phyloP scores from a whole-genome alignment of 2,888 invertebrate genomes.

The Galerucella pusilla region DNA sequence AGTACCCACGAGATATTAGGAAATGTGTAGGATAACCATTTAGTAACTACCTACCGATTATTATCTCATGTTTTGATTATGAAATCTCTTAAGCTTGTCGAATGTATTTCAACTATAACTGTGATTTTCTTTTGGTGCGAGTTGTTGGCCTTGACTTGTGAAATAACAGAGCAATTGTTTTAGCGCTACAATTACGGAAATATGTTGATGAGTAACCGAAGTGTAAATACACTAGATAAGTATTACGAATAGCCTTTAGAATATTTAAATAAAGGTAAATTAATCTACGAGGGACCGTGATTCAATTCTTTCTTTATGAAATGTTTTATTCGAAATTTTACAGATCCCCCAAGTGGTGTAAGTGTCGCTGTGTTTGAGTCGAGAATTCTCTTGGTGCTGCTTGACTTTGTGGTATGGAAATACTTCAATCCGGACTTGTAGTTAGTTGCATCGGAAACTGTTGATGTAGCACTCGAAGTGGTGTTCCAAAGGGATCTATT shows the following conservation, averaged over 20 bases:
- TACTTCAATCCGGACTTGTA: too few relatives aligned
- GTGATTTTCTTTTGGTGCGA: not conserved
- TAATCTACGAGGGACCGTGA: not conserved
- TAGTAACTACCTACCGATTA: not conserved
- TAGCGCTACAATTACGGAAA: constrained; percentile 9
- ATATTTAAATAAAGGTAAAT: not conserved
- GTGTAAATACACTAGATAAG: not conserved
- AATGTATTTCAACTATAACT: not conserved
- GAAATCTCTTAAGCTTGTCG: not conserved
- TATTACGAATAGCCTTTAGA: not conserved
- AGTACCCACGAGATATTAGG: not conserved
- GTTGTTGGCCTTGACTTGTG: constrained; percentile 1
- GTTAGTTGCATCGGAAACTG: too few relatives aligned
- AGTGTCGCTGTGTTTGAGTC: too few relatives aligned
- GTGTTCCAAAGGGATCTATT: too few relatives aligned
- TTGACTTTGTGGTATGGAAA: too few relatives aligned
- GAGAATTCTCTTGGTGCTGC: too few relatives aligned
- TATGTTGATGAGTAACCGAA: constrained; percentile 1
- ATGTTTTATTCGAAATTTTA: too few relatives aligned
- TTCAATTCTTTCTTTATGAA: not conserved
- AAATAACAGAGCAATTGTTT: constrained; percentile 8
- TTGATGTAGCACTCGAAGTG: too few relatives aligned
- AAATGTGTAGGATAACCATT: not conserved
- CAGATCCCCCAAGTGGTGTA: too few relatives aligned
- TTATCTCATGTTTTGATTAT: constrained; percentile 4